These are phyloP conservation scores for Xerus inauris DNA, from an alignment of 2,113 vertebrate species.

Conservation along the genomic window DNA sequence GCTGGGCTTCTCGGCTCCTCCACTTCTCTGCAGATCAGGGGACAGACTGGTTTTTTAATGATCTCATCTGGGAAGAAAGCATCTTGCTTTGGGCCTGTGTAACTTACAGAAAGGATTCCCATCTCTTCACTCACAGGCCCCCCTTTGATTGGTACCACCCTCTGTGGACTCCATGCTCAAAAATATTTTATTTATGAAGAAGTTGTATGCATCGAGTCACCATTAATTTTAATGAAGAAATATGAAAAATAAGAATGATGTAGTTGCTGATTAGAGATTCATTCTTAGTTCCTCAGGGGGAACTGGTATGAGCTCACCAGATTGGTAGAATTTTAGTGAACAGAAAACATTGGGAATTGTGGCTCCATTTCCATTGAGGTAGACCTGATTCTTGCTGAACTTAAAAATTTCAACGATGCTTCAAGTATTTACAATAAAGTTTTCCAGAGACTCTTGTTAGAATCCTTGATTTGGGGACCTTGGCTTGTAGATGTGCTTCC, in stretches of 20 bases:
- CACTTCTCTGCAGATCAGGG: neutral
- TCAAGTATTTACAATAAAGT: neutral
- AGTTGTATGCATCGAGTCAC: neutral
- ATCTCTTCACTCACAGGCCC: neutral
- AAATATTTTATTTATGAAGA: constrained; percentile 33
- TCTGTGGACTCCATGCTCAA: neutral
- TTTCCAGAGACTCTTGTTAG: neutral
- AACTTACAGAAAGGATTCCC: neutral
- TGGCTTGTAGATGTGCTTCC: neutral
- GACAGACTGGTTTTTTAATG: neutral
- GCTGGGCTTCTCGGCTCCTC: neutral
- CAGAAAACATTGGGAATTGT: neutral
- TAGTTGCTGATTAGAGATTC: neutral
- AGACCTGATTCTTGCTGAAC: neutral
- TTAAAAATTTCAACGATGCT: neutral
- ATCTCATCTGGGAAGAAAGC: neutral
- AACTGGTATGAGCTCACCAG: neutral
- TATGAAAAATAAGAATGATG: neutral
- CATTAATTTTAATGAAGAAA: constrained; percentile 12
- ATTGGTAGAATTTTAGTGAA: neutral
- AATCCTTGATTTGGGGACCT: neutral
- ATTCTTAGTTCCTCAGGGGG: neutral
- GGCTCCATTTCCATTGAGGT: neutral
- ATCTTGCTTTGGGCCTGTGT: neutral
- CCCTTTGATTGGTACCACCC: neutral